These are phyloP conservation scores for Ceyx margarethae DNA, from an alignment of 2,113 vertebrate species.

Conservation along the genomic window DNA sequence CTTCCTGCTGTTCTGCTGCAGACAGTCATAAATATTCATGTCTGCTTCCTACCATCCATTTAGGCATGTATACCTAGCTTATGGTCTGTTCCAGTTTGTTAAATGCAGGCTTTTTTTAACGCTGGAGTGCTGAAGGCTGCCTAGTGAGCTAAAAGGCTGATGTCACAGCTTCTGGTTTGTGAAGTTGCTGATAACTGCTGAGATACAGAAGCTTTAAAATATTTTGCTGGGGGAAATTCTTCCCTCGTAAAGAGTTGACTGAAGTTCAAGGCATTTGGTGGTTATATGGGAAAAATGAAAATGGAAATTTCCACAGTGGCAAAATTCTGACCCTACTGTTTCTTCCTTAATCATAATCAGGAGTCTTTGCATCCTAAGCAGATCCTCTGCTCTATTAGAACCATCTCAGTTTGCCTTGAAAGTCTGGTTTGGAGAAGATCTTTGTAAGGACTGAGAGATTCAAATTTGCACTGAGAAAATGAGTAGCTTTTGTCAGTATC, in stretches of 20 bases:
- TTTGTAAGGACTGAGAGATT: background rate
- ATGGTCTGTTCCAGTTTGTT: background rate
- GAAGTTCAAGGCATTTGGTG: background rate
- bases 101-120: slow-evolving; percentile 16
- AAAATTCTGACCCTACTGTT: rapidly evolving
- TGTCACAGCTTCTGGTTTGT: background rate
- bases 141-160: slow-evolving; percentile 19
- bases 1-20: slow-evolving; percentile 61
- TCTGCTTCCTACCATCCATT: background rate
- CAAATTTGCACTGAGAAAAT: background rate
- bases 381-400: background rate
- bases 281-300: background rate
- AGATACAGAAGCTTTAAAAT: background rate
- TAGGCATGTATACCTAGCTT: slow-evolving; percentile 23
- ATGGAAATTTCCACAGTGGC: background rate
- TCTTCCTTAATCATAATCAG: background rate
- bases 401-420: background rate
- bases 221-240: background rate
- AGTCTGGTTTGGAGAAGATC: background rate
- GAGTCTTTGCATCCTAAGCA: background rate
- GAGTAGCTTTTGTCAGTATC: background rate
- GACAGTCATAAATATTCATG: slow-evolving; percentile 71
- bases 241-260: rapidly evolving
- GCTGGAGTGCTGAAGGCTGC: background rate
- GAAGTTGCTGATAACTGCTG: background rate